Percentiles rank a stretch among this genome's conserved stretches.
These are phyloP conservation scores for Taxidea taxus DNA, from an alignment of 2,113 vertebrate genomes.

Conservation along the genomic window DNA sequence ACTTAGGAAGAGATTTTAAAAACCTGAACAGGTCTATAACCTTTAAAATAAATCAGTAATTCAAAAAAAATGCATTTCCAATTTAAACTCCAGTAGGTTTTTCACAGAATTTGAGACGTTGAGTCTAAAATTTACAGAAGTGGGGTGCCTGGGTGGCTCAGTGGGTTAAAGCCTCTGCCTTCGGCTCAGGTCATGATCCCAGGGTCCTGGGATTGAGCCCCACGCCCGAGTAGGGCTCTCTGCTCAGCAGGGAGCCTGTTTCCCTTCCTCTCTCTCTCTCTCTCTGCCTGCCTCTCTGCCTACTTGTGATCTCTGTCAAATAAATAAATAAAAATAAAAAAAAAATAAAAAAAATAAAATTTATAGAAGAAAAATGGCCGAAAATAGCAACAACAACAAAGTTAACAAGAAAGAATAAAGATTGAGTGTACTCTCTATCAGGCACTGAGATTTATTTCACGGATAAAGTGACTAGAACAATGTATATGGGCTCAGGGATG, in stretches of 20 bases:
- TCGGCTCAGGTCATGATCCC: too few relatives aligned
- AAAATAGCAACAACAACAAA: not conserved
- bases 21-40: not conserved
- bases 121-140: not conserved
- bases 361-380: not conserved
- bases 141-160: too few relatives aligned
- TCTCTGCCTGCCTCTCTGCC: too few relatives aligned
- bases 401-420: not conserved
- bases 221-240: too few relatives aligned
- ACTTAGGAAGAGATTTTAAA: slow-evolving; percentile 21
- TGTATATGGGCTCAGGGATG: not conserved
- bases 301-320: too few relatives aligned
- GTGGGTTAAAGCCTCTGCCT: too few relatives aligned
- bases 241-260: too few relatives aligned
- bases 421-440: not conserved
- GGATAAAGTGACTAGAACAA: not conserved
- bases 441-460: not conserved
- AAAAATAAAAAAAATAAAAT: slow-evolving; percentile 58
- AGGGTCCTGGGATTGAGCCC: too few relatives aligned
- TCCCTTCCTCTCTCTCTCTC: too few relatives aligned
- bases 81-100: not conserved
- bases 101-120: not conserved
- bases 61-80: not conserved
- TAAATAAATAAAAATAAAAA: too few relatives aligned
- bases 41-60: not conserved